Evolutionary conservation across 2,113 vertebrate species (phyloP), one percentile per base, ranked within the genome.

Genomic region (Lophotis ruficrista): DNA sequence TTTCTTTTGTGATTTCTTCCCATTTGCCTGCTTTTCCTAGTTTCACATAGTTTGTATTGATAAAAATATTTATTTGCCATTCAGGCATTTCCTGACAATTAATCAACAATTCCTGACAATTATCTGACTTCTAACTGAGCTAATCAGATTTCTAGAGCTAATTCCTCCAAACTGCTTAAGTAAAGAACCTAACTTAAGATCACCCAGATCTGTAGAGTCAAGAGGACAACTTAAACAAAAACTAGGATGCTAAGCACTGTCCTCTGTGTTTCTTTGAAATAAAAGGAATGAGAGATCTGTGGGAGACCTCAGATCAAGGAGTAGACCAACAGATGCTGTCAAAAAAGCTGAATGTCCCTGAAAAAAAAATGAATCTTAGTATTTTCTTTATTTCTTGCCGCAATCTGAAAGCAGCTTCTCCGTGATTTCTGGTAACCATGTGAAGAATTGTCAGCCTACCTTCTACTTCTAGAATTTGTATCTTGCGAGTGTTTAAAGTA

Each of bases 261-360:
- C 30, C 38, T 51, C 15, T 2, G 4, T 1, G 23, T n/a, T 50
- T 22, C 50, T 27, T 30, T 35, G 65, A 38, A 9, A 5, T 10
- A 28, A n/a, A 38, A 58, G 22, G 38, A 38, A 22, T 0, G 0
- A 45, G 38, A 31, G 5, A 2, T 9, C 18, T 4, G 1, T 3
- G 3, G 61, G 76, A 50, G 54, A 30, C 4, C 13, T 5, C 9
- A 16, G 41, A 31, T 1, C 1, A 1, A 2, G 17, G 48, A 53
- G 33, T 1, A 3, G 5, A 9, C 58, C 37, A 70, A 2, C 14
- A 77, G 28, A 6, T 73, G 5, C 43, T 47, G 27, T 5, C 28
- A 25, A 17, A 22, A 73, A 35, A 83, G 15, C n/a, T 45, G 24
- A 71, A 35, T 16, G 43, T 7, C 19, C 31, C 35, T 22, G 37